phyloP scores from a whole-genome alignment of 37 sponge, comb jelly and placozoan species.

The Lycopodina hypogea region DNA sequence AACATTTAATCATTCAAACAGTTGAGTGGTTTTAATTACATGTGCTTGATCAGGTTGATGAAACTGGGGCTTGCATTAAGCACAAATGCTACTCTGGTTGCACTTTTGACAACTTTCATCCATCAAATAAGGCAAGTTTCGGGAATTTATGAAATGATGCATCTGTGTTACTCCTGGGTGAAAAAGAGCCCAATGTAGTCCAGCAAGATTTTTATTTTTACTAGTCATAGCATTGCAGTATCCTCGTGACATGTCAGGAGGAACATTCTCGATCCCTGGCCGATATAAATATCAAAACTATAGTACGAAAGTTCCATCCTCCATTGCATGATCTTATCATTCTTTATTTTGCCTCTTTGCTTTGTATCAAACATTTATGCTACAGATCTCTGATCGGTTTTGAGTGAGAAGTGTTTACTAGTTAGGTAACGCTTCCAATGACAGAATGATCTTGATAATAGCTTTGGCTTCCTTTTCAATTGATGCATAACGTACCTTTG shows the following conservation, averaged over 20 bases:
- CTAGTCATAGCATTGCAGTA: too few species aligned
- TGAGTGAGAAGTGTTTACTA: too few species aligned
- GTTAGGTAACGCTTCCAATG: too few species aligned
- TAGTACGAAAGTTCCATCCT: not conserved
- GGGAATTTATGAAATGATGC: too few species aligned
- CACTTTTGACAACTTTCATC: too few species aligned
- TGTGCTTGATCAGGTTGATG: not conserved
- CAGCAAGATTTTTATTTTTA: not conserved
- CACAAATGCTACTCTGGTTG: not conserved
- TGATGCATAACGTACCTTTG: not conserved
- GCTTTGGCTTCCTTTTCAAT: not conserved
- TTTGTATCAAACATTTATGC: slow-evolving; percentile 15
- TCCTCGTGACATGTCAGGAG: too few species aligned
- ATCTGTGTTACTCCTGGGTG: too few species aligned
- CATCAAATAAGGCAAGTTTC: too few species aligned
- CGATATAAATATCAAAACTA: not conserved
- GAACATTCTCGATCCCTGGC: too few species aligned
- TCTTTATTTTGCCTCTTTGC: slow-evolving; percentile 1
- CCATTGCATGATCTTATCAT: too few species aligned
- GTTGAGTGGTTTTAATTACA: not conserved
- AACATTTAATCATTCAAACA: slow-evolving; percentile 1
- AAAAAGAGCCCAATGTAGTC: too few species aligned
- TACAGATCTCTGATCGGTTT: slow-evolving; percentile 8
- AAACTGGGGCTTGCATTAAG: not conserved
- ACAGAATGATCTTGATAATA: not conserved